phyloP scores from a whole-genome alignment of 92 coral and sea anemone genomes.

The Zoanthus sociatus region DNA sequence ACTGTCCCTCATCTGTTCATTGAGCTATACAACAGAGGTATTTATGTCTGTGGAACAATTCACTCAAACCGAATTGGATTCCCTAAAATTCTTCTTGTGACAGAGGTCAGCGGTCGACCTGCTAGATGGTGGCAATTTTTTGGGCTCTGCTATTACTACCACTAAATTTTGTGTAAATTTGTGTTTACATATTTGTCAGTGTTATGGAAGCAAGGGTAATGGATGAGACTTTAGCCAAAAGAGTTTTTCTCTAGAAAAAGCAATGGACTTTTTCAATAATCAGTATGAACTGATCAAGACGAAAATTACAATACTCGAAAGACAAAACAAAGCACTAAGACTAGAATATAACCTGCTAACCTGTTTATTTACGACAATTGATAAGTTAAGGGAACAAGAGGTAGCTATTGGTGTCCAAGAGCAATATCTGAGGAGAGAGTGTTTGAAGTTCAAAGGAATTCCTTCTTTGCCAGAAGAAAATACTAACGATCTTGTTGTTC shows the following conservation, averaged over 20 bases:
- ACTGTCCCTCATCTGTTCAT: slow-evolving; percentile 53
- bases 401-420: not conserved
- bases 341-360: too few species aligned
- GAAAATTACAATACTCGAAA: not conserved
- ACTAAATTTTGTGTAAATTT: too few species aligned
- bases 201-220: not conserved
- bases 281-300: slow-evolving; percentile 6
- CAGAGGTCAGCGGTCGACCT: too few species aligned
- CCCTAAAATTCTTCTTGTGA: not conserved
- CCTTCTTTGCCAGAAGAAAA: not conserved
- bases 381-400: not conserved
- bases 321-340: not conserved
- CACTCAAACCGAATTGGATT: not conserved
- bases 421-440: not conserved
- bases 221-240: slow-evolving; percentile 7
- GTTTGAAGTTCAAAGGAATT: not conserved
- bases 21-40: slow-evolving; percentile 22
- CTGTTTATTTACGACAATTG: not conserved
- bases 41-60: not conserved
- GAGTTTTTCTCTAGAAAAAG: not conserved
- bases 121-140: too few species aligned
- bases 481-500: not conserved
- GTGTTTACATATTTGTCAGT: not conserved
- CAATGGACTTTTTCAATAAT: slow-evolving; percentile 13
- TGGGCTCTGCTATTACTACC: too few species aligned